Base-by-base conservation (phyloP, 1,140 invertebrate genomes). In the Ostrea denselamellosa region DNA sequence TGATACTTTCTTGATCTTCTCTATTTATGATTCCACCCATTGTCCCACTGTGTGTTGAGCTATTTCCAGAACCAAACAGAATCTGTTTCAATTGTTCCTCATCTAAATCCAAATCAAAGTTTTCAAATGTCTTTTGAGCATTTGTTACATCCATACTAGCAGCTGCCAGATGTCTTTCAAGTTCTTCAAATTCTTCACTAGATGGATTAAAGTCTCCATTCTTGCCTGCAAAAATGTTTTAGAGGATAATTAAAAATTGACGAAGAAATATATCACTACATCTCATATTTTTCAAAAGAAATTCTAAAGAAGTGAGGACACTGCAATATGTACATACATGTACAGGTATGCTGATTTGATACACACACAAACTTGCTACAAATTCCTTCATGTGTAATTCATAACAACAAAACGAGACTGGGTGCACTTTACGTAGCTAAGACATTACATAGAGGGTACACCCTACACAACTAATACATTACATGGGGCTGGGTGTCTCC, bases 91-190 rank as follows among this genome's bases (percentile, higher is more conserved):
- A 58, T 25, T 90, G 89, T 82, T 91, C 90, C 22, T 91, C 91
- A n/a, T 85, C 87, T 86, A 91, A 25, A 19, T 88, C 90, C 14
- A 92, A 91, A 68, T 90, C 87, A 52, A 93, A 87, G 34, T 91
- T 92, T 54, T 93, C 92, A 54, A 92, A 83, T 3, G 91, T 86
- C 53, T 93, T 91, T 56, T 92, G 90, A 52, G 91, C 90, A 81
- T 87, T 86, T 34, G 89, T 89, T 12, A 92, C 85, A 53, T 92
- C 91, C 58, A 89, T 90, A 12, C 90, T 90, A 44, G 91, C 93
- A 82, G 87, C 87, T 19, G 91, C 90, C 34, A 94, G 86, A 77
- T 90, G 90, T 9, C 92, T 87, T 85, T 93, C 92, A 68, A 93
- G 86, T 85, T 91, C 90, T 51, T 93, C 91, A 54, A 91, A 88